A percentile compares a stretch with the other conserved stretches of the same genome.
Evolutionary conservation across 1,140 invertebrate genomes (phyloP).

Genomic region (Paraescarpia echinospica): DNA sequence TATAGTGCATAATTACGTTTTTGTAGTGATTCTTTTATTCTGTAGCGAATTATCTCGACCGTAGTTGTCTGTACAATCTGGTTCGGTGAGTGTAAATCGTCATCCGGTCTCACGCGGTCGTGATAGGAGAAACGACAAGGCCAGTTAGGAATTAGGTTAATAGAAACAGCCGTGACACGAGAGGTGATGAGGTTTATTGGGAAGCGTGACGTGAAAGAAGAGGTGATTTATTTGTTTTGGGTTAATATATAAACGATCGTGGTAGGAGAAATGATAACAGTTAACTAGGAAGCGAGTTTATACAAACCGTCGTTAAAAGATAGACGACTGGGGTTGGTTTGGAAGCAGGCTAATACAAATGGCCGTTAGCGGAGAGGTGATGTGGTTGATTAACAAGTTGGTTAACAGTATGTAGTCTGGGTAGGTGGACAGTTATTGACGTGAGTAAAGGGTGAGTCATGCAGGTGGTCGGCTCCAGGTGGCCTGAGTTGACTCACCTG

Average conservation of each 20-base stretch:
- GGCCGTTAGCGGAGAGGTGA: background rate
- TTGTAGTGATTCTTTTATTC: too few species aligned
- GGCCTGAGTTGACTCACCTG: background rate
- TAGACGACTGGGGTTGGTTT: background rate
- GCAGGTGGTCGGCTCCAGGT: background rate
- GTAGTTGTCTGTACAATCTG: background rate
- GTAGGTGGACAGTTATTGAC: background rate
- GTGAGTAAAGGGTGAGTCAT: background rate
- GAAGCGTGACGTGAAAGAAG: too few species aligned
- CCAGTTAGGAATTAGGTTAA: background rate
- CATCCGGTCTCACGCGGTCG: background rate
- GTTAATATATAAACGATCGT: background rate
- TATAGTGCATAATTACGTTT: too few species aligned
- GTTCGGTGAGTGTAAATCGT: background rate
- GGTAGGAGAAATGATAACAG: background rate
- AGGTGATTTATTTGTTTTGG: too few species aligned
- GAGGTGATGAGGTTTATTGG: too few species aligned
- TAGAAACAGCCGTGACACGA: background rate
- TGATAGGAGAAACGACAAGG: background rate
- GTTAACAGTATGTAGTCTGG: background rate
- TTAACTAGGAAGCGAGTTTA: background rate
- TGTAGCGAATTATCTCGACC: background rate
- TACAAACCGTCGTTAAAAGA: background rate
- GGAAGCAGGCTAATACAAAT: background rate
- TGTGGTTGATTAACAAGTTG: background rate